phyloP scores from a whole-genome alignment of 2,113 vertebrate genomes.

The Gracilinanus agilis region DNA sequence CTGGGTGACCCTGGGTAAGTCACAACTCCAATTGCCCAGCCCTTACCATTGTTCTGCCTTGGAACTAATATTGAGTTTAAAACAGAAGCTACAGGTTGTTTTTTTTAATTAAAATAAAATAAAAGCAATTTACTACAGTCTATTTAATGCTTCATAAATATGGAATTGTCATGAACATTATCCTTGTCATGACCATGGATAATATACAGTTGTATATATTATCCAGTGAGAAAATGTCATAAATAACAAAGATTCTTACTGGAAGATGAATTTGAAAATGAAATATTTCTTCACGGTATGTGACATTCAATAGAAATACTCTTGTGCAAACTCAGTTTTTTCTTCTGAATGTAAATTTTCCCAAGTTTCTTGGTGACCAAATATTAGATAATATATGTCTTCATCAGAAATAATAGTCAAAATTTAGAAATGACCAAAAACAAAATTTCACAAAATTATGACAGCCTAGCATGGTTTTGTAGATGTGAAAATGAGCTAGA shows the following conservation, averaged over 20 bases:
- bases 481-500: neutral
- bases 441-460: conserved; percentile 2
- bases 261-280: neutral
- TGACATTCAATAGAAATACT: neutral
- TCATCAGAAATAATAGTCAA: neutral
- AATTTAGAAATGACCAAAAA: neutral
- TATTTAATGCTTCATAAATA: neutral
- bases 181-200: no score
- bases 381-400: neutral
- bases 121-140: neutral
- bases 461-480: neutral
- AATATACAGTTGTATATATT: neutral
- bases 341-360: neutral
- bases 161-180: no score
- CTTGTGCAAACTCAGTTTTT: neutral
- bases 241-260: neutral
- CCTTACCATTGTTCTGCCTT: no score
- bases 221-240: neutral
- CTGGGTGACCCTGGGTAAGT: no score
- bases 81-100: no score
- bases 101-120: neutral
- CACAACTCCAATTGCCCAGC: no score
- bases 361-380: neutral
- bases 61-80: no score
- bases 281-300: neutral